phyloP scores from a whole-genome alignment of 2,888 invertebrate genomes.

The Thyatira batis region DNA sequence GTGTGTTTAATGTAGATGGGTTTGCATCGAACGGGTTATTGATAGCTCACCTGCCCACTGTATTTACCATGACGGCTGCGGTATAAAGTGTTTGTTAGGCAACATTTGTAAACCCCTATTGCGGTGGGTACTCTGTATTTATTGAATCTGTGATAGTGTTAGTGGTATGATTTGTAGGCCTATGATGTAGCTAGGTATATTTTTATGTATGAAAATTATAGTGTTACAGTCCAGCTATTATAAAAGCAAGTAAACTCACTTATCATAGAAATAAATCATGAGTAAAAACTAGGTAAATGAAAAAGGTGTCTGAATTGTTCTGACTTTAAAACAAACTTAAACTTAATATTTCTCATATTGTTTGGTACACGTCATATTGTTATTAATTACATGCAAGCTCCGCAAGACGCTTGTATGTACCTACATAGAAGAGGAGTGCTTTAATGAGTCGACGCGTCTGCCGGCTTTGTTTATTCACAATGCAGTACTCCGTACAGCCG shows the following conservation, averaged over 20 bases:
- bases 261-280: background rate
- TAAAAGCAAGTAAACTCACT: too few relatives aligned
- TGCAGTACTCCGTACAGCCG: slow-evolving; percentile 47
- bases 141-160: background rate
- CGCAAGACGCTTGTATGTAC: background rate
- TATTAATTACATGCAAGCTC: background rate
- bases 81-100: background rate
- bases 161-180: background rate
- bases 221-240: too few relatives aligned
- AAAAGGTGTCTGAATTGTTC: background rate
- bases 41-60: slow-evolving; percentile 38
- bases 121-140: background rate
- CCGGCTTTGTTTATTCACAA: slow-evolving; percentile 56
- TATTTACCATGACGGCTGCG: background rate
- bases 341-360: background rate
- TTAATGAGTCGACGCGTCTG: slow-evolving; percentile 49
- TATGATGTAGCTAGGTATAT: too few relatives aligned
- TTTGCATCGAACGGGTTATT: slow-evolving; percentile 38
- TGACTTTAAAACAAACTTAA: background rate
- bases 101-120: background rate
- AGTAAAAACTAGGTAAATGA: too few relatives aligned
- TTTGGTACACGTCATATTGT: background rate
- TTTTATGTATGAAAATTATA: too few relatives aligned
- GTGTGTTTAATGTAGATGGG: slow-evolving; percentile 23
- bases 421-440: slow-evolving; percentile 13